Evolutionary conservation across 2,797 vertebrate genomes (phyloP), one percentile per base, ranked within the genome.

Genomic region (Mareca penelope): DNA sequence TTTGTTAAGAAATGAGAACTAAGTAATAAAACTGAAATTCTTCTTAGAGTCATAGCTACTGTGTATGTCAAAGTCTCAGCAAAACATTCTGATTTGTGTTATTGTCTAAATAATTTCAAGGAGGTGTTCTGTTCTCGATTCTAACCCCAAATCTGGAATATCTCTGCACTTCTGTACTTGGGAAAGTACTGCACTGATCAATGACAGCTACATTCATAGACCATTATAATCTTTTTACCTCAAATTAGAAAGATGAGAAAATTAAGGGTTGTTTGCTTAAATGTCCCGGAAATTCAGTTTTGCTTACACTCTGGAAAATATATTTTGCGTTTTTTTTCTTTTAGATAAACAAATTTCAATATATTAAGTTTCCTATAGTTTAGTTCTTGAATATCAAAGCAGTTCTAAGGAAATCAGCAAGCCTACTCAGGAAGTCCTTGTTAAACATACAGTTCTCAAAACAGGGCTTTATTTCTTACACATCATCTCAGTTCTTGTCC

Each of bases 91-190:
- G 29, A 73, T 35, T 29, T 80, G 5, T 14, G 40, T 50, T 60
- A 60, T 35, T 72, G 44, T 64, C 77, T 76, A 39, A 52, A 60
- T 78, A 29, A 15, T 80, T 89, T 53, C 64, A 73, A 39, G 80
- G 44, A 94, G 91, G 76, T 63, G 79, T 7, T 88, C n/a, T 61
- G 24, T 7, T 65, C 15, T 29, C 39, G 12, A 40, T 57, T 19
- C 22, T 28, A 15, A 81, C 14, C 46, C 44, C 70, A 64, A 69
- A 46, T 48, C 52, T 53, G 28, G 6, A 42, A 44, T 57, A 71
- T 76, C 28, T 67, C 57, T 56, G 63, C 10, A 78, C 67, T 93
- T 95, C 84, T 93, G 24, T 80, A 85, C 82, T 29, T 95, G 50
- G 48, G 93, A 84, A 76, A 96, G 40, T 17, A 89, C 33, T 53